Conservation (phyloP, 2,888 invertebrate genomes). For the Rhabditoides inermis region DNA sequence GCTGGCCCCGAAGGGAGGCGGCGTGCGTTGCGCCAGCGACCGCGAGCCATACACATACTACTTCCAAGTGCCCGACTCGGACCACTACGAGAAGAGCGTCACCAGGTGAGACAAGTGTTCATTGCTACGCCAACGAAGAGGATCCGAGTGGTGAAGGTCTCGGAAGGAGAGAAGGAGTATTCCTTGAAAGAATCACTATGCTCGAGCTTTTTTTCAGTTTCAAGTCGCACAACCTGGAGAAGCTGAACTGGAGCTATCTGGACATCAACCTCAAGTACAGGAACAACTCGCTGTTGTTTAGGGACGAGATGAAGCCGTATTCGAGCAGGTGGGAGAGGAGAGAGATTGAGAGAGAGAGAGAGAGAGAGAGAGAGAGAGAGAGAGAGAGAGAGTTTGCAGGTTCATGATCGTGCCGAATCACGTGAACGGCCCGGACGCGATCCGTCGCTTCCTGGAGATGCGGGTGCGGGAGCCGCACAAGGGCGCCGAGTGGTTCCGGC, state of each 20-base stretch:
- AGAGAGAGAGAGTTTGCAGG: conserved; percentile 3
- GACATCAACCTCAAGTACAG: conserved; percentile 33
- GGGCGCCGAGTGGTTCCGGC: too few relatives aligned
- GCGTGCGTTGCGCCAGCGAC: not conserved
- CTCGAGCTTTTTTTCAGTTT: conserved; percentile 17
- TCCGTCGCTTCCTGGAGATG: too few relatives aligned
- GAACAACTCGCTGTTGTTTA: conserved; percentile 22
- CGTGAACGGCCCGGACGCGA: not conserved
- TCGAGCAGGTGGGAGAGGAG: conserved; percentile 18
- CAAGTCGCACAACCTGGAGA: conserved; percentile 45
- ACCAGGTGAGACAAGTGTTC: conserved; percentile 25
- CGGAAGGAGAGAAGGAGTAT: too few relatives aligned
- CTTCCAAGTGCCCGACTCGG: conserved; percentile 43
- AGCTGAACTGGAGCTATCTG: conserved; percentile 42
- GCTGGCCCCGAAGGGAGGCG: conserved; percentile 7
- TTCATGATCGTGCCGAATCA: conserved; percentile 12
- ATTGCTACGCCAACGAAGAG: too few relatives aligned
- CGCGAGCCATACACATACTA: conserved; percentile 23
- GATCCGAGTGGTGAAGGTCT: too few relatives aligned
- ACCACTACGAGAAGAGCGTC: conserved; percentile 32
- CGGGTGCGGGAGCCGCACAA: too few relatives aligned
- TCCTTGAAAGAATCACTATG: not conserved
- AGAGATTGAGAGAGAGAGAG: not conserved
- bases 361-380: not conserved
- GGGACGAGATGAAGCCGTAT: conserved; percentile 43